Conservation (phyloP, 2,888 invertebrate species). For the Rhimphoctona megacephalus region DNA sequence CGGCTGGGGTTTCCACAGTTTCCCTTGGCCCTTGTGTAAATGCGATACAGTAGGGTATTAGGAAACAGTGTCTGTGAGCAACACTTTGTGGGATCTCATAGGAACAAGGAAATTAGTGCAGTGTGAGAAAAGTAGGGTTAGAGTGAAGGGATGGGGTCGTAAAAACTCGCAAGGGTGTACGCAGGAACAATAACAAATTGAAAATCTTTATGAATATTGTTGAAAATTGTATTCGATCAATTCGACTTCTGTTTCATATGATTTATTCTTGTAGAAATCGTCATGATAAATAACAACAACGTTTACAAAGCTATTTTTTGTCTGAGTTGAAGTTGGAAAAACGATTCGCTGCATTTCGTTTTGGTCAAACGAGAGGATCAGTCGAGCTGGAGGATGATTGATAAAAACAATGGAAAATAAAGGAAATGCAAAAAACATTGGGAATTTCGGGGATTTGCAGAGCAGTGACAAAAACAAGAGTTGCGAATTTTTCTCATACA, state of each 20-base stretch:
- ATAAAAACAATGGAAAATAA: slow-evolving; percentile 45
- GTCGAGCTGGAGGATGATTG: slow-evolving; percentile 4
- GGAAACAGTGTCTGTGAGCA: too few species aligned
- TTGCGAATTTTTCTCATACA: slow-evolving; percentile 29
- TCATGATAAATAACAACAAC: not conserved
- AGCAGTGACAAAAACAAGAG: slow-evolving; percentile 29
- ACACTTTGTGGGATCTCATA: too few species aligned
- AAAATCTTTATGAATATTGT: not conserved
- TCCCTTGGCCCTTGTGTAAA: too few species aligned
- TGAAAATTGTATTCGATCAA: not conserved
- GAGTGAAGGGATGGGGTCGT: too few species aligned
- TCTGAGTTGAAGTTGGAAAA: slow-evolving; percentile 1
- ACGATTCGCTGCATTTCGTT: slow-evolving; percentile 26
- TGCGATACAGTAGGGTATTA: too few species aligned
- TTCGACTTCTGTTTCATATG: not conserved
- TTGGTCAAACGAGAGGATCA: slow-evolving; percentile 23
- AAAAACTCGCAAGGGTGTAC: too few species aligned
- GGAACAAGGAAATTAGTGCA: too few species aligned
- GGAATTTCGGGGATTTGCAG: slow-evolving; percentile 29
- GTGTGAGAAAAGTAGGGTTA: too few species aligned
- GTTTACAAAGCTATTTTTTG: not conserved
- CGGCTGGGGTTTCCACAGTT: too few species aligned
- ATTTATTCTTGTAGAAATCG: slow-evolving; percentile 2
- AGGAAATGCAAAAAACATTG: slow-evolving; percentile 33
- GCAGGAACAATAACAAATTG: too few species aligned